Evolutionary conservation across 2,888 invertebrate species (phyloP).

Genomic region (Epirrita christyi): DNA sequence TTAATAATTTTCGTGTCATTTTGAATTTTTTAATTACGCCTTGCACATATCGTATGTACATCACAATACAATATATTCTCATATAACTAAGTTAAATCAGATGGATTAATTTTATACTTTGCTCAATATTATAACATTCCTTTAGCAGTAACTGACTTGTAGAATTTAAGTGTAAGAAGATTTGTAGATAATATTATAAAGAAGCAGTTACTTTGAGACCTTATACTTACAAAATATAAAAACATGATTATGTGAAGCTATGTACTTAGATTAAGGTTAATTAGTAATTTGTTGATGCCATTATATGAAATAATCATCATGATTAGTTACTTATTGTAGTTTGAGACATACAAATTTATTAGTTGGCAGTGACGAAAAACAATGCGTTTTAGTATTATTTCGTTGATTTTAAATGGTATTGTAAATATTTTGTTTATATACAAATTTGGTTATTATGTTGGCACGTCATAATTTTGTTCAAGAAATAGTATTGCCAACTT

Average conservation of each 20-base stretch:
- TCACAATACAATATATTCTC: neutral
- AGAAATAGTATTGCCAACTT: neutral
- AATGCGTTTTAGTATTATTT: constrained; percentile 83
- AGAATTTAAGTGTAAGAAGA: constrained; percentile 23
- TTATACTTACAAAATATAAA: neutral
- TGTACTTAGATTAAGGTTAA: neutral
- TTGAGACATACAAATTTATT: constrained; percentile 12
- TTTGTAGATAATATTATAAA: constrained; percentile 18
- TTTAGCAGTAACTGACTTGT: constrained; percentile 22
- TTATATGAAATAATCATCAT: constrained; percentile 12
- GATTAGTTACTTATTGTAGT: constrained; percentile 33
- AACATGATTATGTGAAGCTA: constrained; percentile 13
- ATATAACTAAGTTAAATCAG: constrained; percentile 26
- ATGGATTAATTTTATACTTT: constrained; percentile 47
- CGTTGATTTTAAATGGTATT: constrained; percentile 52
- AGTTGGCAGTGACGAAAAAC: constrained; percentile 57
- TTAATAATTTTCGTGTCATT: neutral
- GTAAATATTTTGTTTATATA: constrained; percentile 44
- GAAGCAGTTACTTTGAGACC: constrained; percentile 2
- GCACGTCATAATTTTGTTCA: neutral
- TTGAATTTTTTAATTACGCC: neutral
- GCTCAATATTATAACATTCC: constrained; percentile 71
- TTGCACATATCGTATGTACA: neutral
- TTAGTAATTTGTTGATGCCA: constrained; percentile 25
- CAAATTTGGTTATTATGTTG: constrained; percentile 19